These are phyloP conservation scores for Sapayoa aenigma DNA, from an alignment of 2,113 vertebrate species.

Conservation along the genomic window DNA sequence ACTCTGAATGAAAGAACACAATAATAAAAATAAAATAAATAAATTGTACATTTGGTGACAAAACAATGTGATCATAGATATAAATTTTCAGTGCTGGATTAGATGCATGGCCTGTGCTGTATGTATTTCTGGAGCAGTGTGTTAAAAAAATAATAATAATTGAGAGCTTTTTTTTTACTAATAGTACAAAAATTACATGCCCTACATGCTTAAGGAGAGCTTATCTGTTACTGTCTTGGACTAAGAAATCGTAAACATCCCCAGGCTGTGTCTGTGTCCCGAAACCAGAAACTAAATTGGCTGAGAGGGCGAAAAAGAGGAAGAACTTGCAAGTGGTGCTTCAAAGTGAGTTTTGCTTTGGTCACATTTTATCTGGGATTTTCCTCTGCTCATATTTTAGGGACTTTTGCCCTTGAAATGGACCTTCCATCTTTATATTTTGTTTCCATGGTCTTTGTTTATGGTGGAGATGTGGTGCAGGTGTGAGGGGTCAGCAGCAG, in stretches of 20 bases:
- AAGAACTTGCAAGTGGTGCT: not conserved
- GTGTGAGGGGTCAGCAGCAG: not conserved
- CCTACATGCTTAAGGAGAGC: not conserved
- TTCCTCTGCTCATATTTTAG: not conserved
- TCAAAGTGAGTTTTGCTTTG: not conserved
- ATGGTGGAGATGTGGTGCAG: fast-evolving
- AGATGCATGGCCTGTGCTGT: fast-evolving
- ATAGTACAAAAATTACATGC: not conserved
- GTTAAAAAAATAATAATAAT: not conserved
- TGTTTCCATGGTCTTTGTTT: not conserved
- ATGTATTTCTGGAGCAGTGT: not conserved
- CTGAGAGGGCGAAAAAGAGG: not conserved
- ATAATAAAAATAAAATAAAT: not conserved
- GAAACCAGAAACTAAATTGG: not conserved
- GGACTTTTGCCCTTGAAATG: not conserved
- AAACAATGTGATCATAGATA: not conserved
- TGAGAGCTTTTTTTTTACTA: not conserved
- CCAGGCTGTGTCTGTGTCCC: not conserved
- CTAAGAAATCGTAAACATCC: not conserved
- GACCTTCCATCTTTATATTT: not conserved
- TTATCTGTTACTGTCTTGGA: not conserved
- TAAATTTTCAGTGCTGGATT: not conserved
- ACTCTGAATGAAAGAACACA: not conserved
- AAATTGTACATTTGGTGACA: fast-evolving
- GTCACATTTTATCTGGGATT: not conserved